Evolutionary conservation across 1,140 invertebrate species (phyloP), one percentile per base, ranked within the genome.

Genomic region (Platyscapa corneri): DNA sequence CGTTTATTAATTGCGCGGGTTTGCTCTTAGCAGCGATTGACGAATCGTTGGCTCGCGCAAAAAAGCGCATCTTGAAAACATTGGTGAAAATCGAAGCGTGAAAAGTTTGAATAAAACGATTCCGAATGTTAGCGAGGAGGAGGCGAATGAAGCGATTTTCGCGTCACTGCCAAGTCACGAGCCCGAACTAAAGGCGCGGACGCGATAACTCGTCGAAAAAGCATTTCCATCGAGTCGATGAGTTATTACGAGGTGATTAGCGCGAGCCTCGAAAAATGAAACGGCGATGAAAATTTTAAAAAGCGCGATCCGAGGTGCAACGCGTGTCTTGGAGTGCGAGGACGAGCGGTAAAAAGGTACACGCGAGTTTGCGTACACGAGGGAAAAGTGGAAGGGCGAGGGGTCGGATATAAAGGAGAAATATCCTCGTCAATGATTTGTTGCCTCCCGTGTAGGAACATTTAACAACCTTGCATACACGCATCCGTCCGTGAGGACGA

Each of bases 351-450:
- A 53, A 53, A 53, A 53, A 53, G 49, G 20, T 60, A 10, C 56
- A 6, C 16, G 20, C 6, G 70, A 74, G 39, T 18, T 34, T 3
- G 10, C 6, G 5, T 16, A 34, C 3, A 23, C 34, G 67, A 72
- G 3, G 14, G 7, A 16, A 34, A 1, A 20, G 67, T 3, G 39
- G 67, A 39, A 10, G 6, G 12, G 70, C 10, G 18, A 27, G n/a
- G 30, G 46, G 18, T 37, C 30, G 34, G 39, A 67, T 42, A 81
- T 39, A 46, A 46, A 39, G 12, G 49, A 60, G 42, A 82, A 82
- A 70, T 82, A 72, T 72, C 23, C 39, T 75, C 39, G 82, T 83
- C 77, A 83, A 83, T 77, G 82, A 78, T 78, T 84, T 78, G 83
- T 78, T 67, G 83, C 74, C 75, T 84, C 75, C 64, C 60, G 60